These are phyloP conservation scores for Myotis findleyi DNA, from an alignment of 2,797 vertebrate species.

Conservation along the genomic window DNA sequence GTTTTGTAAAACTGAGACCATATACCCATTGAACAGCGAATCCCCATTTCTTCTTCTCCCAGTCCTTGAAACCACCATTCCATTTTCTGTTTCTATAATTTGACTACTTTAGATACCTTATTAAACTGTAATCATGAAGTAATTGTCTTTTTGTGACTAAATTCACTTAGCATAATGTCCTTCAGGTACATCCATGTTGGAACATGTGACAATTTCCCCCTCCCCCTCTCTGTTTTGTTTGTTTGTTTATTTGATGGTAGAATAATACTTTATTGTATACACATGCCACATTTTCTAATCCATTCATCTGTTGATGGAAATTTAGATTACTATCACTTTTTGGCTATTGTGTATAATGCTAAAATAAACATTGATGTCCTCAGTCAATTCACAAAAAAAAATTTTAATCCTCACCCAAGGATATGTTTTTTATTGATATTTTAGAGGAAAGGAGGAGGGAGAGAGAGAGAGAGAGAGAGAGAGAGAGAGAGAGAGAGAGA, in stretches of 20 bases:
- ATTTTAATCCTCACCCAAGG: background rate
- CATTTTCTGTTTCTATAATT: background rate
- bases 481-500: too few relatives aligned
- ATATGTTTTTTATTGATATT: background rate
- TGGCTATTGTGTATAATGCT: background rate
- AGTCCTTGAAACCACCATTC: too few relatives aligned
- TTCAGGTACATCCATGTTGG: background rate
- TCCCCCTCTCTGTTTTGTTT: too few relatives aligned
- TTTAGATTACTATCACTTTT: background rate
- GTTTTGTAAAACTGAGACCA: background rate
- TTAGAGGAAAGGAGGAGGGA: background rate
- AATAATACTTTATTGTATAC: background rate
- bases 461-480: too few relatives aligned
- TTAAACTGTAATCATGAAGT: background rate
- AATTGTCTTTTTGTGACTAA: background rate
- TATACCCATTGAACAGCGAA: background rate
- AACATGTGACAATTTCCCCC: background rate
- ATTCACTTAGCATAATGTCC: background rate
- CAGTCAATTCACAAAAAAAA: background rate
- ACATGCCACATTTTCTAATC: background rate
- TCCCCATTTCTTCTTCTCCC: too few relatives aligned
- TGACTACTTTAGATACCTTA: background rate
- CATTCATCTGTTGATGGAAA: background rate
- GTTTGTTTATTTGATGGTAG: background rate
- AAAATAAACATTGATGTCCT: background rate